Base-by-base conservation (phyloP, 2,797 vertebrate genomes). In the Florisuga fusca region DNA sequence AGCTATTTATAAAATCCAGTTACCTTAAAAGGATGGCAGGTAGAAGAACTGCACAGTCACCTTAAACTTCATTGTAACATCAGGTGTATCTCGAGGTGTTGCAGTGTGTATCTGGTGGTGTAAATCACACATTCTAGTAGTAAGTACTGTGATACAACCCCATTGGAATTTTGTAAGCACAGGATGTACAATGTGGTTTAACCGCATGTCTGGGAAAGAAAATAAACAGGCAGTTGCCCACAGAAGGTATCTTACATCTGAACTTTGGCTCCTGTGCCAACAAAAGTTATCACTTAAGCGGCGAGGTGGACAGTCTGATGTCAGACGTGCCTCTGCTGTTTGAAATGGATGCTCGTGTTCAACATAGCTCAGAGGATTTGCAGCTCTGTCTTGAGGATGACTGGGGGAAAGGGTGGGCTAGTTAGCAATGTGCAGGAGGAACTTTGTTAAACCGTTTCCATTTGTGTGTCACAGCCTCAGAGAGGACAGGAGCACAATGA, bases 91-190 rank as follows among this genome's bases (percentile, higher is more conserved):
- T 95, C 23, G 38, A 96, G 84, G 86, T 87, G 63, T 89, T 94
- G 90, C 64, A 64, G 63, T 94, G 97, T 89, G 79, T 90, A 73
- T 78, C 81, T 81, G 79, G 86, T 74, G 75, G 87, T 95, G 51
- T 90, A 96, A 97, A 87, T 96, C 92, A 89, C 80, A 83, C 86
- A 51, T 74, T 84, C 68, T 86, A 23, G 78, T 84, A 96, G 80
- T 83, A 89, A 90, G 94, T 95, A 74, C 95, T 95, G 87, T 97
- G 97, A 97, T 95, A 96, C 84, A 97, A 76, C 84, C 94, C 92
- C 95, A 96, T 92, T 97, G 97, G 98, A 97, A 98, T 98, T 97
- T 97, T 94, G 86, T 97, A 97, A 98, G 97, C 96, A 97, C 97
- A 97, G 97, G 97, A 97, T 97, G 97, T 97, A 73, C 91, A 90